Conservation (phyloP, 2,888 invertebrate species). For the Drosophila bunnanda region DNA sequence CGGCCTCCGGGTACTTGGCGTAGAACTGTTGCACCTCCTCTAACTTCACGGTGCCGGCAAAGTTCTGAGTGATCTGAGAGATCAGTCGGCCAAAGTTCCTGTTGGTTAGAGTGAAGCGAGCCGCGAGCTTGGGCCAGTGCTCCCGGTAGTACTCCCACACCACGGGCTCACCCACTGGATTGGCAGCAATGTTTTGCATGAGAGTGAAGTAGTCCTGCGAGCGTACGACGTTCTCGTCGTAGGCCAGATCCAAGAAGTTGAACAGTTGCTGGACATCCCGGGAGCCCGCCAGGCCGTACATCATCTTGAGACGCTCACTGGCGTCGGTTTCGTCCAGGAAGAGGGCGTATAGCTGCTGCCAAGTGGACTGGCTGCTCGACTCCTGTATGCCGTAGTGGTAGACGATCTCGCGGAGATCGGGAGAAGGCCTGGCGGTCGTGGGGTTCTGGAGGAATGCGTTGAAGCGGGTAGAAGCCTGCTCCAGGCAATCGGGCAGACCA, state of each 20-base stretch:
- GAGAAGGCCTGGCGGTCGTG: conserved; percentile 85
- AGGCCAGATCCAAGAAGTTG: conserved; percentile 88
- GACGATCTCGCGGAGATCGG: conserved; percentile 88
- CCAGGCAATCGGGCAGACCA: conserved; percentile 87
- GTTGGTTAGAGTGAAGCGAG: conserved; percentile 92
- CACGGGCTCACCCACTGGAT: conserved; percentile 89
- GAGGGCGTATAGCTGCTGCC: conserved; percentile 90
- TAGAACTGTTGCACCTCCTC: conserved; percentile 92
- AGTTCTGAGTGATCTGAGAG: conserved; percentile 88
- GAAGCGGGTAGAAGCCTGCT: conserved; percentile 87
- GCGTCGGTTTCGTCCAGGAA: conserved; percentile 90
- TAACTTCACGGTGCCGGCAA: conserved; percentile 88
- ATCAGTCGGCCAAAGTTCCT: conserved; percentile 91
- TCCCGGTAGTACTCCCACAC: conserved; percentile 93
- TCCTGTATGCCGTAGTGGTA: conserved; percentile 90
- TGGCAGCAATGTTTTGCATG: conserved; percentile 88
- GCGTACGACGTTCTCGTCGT: conserved; percentile 90
- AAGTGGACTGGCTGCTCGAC: conserved; percentile 87
- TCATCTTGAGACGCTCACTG: conserved; percentile 90
- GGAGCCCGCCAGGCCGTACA: conserved; percentile 89
- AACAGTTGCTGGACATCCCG: conserved; percentile 87
- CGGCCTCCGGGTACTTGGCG: conserved; percentile 91
- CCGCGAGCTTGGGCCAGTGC: conserved; percentile 90
- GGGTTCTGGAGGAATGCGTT: conserved; percentile 86
- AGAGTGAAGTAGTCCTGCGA: conserved; percentile 93